phyloP scores from a whole-genome alignment of 2,113 vertebrate species.

The Athene noctua region DNA sequence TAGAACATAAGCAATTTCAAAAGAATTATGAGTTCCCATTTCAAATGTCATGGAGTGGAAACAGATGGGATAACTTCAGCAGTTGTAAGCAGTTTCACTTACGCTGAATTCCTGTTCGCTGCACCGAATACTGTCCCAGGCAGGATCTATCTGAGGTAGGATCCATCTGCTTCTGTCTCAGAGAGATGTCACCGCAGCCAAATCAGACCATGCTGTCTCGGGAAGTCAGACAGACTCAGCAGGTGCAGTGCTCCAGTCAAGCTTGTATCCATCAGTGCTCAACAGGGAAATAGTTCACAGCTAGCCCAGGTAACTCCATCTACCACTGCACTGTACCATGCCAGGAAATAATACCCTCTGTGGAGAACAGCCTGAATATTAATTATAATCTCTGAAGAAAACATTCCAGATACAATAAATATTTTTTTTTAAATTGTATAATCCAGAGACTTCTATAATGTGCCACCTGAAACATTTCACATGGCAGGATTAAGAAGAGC shows the following conservation, averaged over 20 bases:
- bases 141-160: neutral
- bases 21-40: neutral
- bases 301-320: neutral
- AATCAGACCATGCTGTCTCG: rapidly evolving
- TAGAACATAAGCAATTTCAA: neutral
- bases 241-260: neutral
- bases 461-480: neutral
- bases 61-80: neutral
- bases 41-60: neutral
- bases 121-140: neutral
- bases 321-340: rapidly evolving
- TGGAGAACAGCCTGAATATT: neutral
- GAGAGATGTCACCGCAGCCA: neutral
- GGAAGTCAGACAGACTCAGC: neutral
- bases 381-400: neutral
- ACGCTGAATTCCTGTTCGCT: neutral
- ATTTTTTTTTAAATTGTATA: neutral
- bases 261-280: neutral
- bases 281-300: neutral
- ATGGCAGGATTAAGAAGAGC: neutral
- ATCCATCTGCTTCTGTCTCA: rapidly evolving
- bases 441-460: neutral
- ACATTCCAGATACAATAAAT: neutral
- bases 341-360: neutral
- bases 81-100: neutral